phyloP scores from a whole-genome alignment of 2,888 invertebrate genomes.

The Chydorus sphaericus region DNA sequence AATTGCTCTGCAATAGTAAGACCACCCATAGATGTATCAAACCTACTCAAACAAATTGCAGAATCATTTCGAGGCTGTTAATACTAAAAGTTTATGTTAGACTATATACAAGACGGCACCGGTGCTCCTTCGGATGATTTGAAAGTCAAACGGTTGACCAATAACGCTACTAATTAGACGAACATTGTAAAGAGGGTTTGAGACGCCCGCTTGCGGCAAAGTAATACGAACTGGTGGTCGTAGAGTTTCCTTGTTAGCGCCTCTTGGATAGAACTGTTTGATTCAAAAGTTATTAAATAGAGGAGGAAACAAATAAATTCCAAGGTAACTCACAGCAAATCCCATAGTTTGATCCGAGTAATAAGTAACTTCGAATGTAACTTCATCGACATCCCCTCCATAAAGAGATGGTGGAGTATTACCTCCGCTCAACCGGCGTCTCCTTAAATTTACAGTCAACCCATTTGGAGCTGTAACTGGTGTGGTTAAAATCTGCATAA shows the following conservation, averaged over 20 bases:
- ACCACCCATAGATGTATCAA: slow-evolving; percentile 20
- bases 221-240: slow-evolving; percentile 11
- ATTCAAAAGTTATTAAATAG: background rate
- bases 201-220: background rate
- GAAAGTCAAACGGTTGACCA: slow-evolving; percentile 16
- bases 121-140: slow-evolving; percentile 12
- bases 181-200: slow-evolving; percentile 10
- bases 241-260: background rate
- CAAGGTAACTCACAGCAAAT: slow-evolving; percentile 9
- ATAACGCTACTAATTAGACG: background rate
- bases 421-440: background rate
- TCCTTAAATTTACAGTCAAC: background rate
- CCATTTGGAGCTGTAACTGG: no score
- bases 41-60: slow-evolving; percentile 16
- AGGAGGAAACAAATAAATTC: background rate
- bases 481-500: no score
- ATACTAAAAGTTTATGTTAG: background rate
- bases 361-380: slow-evolving; percentile 13
- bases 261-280: background rate
- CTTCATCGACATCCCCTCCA: slow-evolving; percentile 5
- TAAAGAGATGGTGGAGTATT: slow-evolving; percentile 8
- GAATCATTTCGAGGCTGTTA: background rate
- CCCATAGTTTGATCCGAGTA: slow-evolving; percentile 10
- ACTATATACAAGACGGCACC: slow-evolving; percentile 16
- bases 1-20: slow-evolving; percentile 16